These are phyloP conservation scores for Agrochola litura DNA, from an alignment of 2,888 invertebrate species.

Conservation along the genomic window DNA sequence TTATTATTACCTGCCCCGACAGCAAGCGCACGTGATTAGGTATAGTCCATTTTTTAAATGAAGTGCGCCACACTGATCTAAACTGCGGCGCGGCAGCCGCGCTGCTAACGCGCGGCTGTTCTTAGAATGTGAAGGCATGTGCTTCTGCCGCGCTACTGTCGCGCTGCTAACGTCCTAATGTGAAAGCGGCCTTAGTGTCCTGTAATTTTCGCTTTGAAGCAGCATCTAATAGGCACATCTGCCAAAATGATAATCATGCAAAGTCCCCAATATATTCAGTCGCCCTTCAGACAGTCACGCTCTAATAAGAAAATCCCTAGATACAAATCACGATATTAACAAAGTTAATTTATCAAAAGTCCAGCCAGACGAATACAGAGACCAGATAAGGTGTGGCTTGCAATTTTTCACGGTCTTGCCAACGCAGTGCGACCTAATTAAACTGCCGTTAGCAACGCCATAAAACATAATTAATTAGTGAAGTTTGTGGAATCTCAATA, in stretches of 20 bases:
- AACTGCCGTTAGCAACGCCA: conserved; percentile 68
- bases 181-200: too few relatives aligned
- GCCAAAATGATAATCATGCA: neutral
- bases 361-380: conserved; percentile 48
- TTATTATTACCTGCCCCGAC: too few relatives aligned
- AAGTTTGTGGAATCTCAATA: conserved; percentile 65
- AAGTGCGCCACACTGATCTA: too few relatives aligned
- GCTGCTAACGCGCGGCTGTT: too few relatives aligned
- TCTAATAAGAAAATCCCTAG: conserved; percentile 11
- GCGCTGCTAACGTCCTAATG: too few relatives aligned
- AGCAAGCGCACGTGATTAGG: too few relatives aligned
- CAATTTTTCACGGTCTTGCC: conserved; percentile 60
- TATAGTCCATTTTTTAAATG: too few relatives aligned
- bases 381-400: conserved; percentile 57
- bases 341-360: conserved; percentile 57
- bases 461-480: conserved; percentile 70
- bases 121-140: too few relatives aligned
- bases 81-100: too few relatives aligned
- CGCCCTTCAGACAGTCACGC: neutral
- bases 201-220: neutral
- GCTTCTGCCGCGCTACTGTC: too few relatives aligned
- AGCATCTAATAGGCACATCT: neutral
- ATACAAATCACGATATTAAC: conserved; percentile 24
- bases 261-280: neutral
- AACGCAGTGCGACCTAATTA: conserved; percentile 59